Evolutionary conservation across 2,888 invertebrate species (phyloP).

Genomic region (Nowickia ferox): DNA sequence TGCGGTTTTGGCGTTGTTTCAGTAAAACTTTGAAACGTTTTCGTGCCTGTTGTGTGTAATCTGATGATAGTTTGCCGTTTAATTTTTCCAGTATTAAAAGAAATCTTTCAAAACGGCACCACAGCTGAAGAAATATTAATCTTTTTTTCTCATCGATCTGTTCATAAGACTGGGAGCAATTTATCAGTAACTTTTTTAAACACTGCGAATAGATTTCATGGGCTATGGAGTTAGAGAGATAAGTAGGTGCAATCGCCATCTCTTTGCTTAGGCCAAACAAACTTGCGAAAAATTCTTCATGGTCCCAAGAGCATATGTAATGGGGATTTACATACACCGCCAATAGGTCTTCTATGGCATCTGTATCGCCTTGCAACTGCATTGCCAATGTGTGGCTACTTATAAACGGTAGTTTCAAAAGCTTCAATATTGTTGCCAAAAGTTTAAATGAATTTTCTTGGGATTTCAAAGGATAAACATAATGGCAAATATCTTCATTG

Average conservation of each 20-base stretch:
- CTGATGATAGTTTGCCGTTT: constrained; percentile 79
- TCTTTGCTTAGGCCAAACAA: constrained; percentile 82
- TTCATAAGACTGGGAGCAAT: constrained; percentile 84
- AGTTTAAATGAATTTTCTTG: constrained; percentile 86
- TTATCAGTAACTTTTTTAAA: constrained; percentile 84
- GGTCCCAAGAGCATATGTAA: constrained; percentile 49
- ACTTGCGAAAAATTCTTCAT: constrained; percentile 74
- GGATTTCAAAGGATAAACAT: constrained; percentile 87
- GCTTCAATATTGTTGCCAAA: constrained; percentile 85
- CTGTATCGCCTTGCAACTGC: constrained; percentile 82
- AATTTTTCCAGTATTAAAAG: constrained; percentile 84
- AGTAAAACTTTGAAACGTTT: constrained; percentile 85
- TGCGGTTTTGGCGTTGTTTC: constrained; percentile 84
- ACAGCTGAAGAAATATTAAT: constrained; percentile 85
- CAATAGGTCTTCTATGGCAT: constrained; percentile 84
- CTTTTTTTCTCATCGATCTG: constrained; percentile 83
- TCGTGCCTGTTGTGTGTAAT: constrained; percentile 79
- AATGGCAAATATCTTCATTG: constrained; percentile 86
- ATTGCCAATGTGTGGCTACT: constrained; percentile 83
- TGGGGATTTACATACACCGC: constrained; percentile 76
- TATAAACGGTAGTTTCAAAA: constrained; percentile 85
- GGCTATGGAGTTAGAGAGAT: constrained; percentile 85
- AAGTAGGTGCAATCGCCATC: constrained; percentile 86
- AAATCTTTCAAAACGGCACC: constrained; percentile 86
- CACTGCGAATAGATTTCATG: constrained; percentile 86